A percentile compares a stretch with the other conserved stretches of the same genome.
Evolutionary conservation across 2,113 vertebrate genomes (phyloP).

Genomic region (Leuciscus idus): DNA sequence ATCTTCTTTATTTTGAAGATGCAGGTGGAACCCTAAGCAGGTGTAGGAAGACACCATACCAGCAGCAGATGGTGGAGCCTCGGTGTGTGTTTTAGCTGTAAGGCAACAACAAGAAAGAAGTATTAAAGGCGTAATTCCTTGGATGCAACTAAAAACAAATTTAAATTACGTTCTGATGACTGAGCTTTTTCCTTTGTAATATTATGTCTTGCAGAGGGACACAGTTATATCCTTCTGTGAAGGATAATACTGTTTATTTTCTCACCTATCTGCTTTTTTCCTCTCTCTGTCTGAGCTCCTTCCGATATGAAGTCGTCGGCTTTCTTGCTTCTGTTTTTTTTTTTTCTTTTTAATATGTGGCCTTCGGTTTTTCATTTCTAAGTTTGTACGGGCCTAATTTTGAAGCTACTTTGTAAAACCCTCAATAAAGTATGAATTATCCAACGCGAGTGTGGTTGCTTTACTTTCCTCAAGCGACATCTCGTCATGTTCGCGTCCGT

Average conservation of each 20-base stretch:
- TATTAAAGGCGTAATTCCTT: conserved; percentile 55
- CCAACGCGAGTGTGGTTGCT: background rate
- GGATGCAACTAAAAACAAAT: conserved; percentile 52
- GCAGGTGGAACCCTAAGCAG: conserved; percentile 28
- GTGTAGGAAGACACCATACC: conserved; percentile 21
- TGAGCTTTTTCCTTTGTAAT: conserved; percentile 59
- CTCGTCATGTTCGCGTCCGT: background rate
- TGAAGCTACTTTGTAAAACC: conserved; percentile 70
- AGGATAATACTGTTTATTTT: conserved; percentile 69
- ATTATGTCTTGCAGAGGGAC: conserved; percentile 57
- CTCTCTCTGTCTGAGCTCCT: conserved; percentile 10
- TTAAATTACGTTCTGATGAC: conserved; percentile 48
- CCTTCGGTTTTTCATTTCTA: conserved; percentile 66
- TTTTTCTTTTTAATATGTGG: conserved; percentile 62
- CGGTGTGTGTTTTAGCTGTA: conserved; percentile 25
- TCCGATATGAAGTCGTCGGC: conserved; percentile 24
- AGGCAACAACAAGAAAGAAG: conserved; percentile 23
- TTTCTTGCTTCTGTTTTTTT: conserved; percentile 50
- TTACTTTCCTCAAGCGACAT: background rate
- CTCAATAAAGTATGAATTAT: conserved; percentile 72
- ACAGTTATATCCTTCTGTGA: conserved; percentile 76
- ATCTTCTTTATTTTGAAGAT: conserved; percentile 10
- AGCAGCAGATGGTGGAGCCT: conserved; percentile 22
- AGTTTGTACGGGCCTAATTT: conserved; percentile 66
- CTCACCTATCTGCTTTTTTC: conserved; percentile 25